Conservation (phyloP, 2,888 invertebrate genomes). For the Melanchra persicariae region DNA sequence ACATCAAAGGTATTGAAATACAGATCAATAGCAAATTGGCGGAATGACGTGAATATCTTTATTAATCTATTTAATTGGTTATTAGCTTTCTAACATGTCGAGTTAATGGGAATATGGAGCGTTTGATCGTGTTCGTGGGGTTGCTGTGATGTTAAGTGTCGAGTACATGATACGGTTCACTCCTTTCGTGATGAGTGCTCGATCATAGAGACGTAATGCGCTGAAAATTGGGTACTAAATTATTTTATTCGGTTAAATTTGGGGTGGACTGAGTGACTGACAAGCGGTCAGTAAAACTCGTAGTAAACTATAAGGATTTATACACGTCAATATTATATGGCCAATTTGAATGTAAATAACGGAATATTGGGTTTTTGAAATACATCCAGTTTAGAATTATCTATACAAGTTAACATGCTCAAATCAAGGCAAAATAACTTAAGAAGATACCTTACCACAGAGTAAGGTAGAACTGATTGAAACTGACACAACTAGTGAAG, state of each 20-base stretch:
- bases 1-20: conserved; percentile 84
- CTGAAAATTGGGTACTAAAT: conserved; percentile 48
- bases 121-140: conserved; percentile 83
- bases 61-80: conserved; percentile 90
- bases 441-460: no score
- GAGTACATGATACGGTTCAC: conserved; percentile 56
- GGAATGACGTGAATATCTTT: conserved; percentile 86
- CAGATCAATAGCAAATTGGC: conserved; percentile 84
- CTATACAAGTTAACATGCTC: no score
- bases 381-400: no score
- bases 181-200: conserved; percentile 57
- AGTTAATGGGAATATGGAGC: conserved; percentile 84
- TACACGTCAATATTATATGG: no score
- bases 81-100: conserved; percentile 83
- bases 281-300: no score
- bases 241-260: conserved; percentile 11
- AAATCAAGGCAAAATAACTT: no score
- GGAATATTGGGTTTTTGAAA: no score
- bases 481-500: no score
- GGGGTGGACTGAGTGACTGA: neutral
- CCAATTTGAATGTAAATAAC: no score
- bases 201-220: conserved; percentile 67
- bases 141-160: conserved; percentile 55
- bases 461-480: no score
- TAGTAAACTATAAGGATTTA: no score